Evolutionary conservation across 2,797 vertebrate genomes (phyloP).

Genomic region (Crocodylus rhombifer): DNA sequence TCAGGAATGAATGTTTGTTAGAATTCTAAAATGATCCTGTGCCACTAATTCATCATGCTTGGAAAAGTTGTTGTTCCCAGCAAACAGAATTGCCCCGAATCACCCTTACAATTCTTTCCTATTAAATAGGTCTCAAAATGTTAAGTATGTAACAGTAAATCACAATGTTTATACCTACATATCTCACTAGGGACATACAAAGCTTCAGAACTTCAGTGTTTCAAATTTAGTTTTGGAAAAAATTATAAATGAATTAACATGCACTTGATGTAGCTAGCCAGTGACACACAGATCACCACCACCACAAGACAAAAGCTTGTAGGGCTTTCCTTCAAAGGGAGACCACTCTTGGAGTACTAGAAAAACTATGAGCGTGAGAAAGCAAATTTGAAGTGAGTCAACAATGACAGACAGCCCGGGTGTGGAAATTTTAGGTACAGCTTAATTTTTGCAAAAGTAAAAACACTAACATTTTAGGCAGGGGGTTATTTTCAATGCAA

Average conservation of each 20-base stretch:
- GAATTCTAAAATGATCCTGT: neutral
- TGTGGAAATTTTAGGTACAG: neutral
- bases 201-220: rapidly evolving
- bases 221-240: neutral
- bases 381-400: neutral
- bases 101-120: neutral
- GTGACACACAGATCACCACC: neutral
- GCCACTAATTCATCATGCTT: neutral
- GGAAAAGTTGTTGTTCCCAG: neutral
- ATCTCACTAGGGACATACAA: neutral
- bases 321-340: neutral
- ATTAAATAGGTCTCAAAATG: neutral
- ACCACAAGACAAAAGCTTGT: neutral
- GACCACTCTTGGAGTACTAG: neutral
- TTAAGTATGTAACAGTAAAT: neutral
- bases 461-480: neutral
- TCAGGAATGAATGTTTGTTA: neutral
- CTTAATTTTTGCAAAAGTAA: neutral
- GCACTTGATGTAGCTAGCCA: neutral
- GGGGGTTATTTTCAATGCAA: neutral
- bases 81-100: neutral
- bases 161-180: neutral
- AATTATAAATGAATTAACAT: neutral
- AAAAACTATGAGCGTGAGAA: neutral
- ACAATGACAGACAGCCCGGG: neutral